These are phyloP conservation scores for Tyria jacobaeae DNA, from an alignment of 2,888 invertebrate species.

Conservation along the genomic window DNA sequence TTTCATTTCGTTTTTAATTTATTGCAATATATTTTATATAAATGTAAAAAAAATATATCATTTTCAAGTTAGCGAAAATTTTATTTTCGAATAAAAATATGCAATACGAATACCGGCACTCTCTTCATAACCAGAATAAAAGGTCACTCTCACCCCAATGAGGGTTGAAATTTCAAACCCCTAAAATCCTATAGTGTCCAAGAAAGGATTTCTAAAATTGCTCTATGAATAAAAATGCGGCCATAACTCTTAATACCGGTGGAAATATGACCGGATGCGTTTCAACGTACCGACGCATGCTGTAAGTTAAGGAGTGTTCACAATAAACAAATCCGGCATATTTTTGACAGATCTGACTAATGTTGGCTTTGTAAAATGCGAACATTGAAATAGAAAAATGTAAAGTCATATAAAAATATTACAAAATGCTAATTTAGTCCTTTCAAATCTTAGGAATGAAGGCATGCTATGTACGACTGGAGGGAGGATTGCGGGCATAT, in stretches of 20 bases:
- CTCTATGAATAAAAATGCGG: constrained; percentile 83
- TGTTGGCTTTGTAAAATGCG: neutral
- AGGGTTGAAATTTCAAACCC: constrained; percentile 44
- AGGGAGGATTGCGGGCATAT: too few species aligned
- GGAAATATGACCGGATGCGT: constrained; percentile 78
- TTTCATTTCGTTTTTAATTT: neutral
- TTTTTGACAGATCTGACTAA: neutral
- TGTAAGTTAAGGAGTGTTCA: constrained; percentile 42
- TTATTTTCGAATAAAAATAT: constrained; percentile 37
- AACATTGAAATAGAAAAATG: neutral
- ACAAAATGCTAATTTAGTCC: too few species aligned
- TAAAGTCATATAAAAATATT: too few species aligned
- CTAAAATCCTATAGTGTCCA: constrained; percentile 54
- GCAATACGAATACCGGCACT: constrained; percentile 32
- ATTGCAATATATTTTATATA: neutral
- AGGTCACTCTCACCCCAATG: constrained; percentile 48
- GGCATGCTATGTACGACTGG: too few species aligned
- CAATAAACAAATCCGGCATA: neutral
- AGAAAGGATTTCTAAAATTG: constrained; percentile 77
- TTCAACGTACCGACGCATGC: constrained; percentile 63
- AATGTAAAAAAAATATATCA: too few species aligned
- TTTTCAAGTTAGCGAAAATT: constrained; percentile 19
- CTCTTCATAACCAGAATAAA: constrained; percentile 43
- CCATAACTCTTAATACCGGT: constrained; percentile 79
- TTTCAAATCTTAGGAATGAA: too few species aligned